phyloP scores from a whole-genome alignment of 2,113 vertebrate genomes.

The Pogona vitticeps region DNA sequence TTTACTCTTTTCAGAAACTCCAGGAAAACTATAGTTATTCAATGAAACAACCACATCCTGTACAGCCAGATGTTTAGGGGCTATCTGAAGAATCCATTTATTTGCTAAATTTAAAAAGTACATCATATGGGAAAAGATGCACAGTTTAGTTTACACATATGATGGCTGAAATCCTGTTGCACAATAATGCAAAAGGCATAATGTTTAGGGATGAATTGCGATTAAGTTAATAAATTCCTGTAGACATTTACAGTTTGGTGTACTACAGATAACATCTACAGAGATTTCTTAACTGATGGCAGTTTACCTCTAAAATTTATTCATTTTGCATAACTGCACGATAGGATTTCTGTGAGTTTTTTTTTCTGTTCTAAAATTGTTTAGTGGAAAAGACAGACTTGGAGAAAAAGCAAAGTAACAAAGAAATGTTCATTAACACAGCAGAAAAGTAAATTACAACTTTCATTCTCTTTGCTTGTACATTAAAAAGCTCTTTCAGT shows the following conservation, averaged over 20 bases:
- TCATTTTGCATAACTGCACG: too few relatives aligned
- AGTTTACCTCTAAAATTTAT: too few relatives aligned
- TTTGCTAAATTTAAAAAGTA: conserved; percentile 29
- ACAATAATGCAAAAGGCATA: too few relatives aligned
- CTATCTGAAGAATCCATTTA: neutral
- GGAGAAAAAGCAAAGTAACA: neutral
- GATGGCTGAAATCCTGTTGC: too few relatives aligned
- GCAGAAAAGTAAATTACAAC: neutral
- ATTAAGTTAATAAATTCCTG: too few relatives aligned
- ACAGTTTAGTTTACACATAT: conserved; percentile 5
- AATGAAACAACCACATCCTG: neutral
- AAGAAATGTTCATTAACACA: neutral
- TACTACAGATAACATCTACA: too few relatives aligned
- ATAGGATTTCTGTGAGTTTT: too few relatives aligned
- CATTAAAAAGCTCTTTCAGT: neutral
- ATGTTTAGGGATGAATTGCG: too few relatives aligned
- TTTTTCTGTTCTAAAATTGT: neutral
- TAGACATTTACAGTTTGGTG: too few relatives aligned
- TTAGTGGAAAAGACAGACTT: neutral
- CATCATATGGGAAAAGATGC: neutral
- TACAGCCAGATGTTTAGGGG: neutral
- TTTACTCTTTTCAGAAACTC: conserved; percentile 3
- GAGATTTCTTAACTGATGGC: too few relatives aligned
- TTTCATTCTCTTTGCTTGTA: neutral
- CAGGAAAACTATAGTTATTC: neutral